Evolutionary conservation across 2,888 invertebrate species (phyloP), one percentile per base, ranked within the genome.

Genomic region (Caradrina clavipalpis): DNA sequence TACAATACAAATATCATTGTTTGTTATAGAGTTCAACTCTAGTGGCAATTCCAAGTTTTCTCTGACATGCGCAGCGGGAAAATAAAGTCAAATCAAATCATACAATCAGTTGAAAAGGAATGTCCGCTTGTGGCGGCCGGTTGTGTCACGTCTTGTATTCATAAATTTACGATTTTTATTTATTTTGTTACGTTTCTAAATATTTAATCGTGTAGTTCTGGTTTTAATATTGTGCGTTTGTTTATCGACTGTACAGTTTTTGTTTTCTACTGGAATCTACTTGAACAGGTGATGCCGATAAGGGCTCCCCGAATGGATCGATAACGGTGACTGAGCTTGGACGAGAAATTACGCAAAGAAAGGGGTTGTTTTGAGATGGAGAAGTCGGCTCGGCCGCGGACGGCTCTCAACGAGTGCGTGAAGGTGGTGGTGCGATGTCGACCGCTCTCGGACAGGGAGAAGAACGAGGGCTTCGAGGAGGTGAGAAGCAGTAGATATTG

Each of bases 361-460:
- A 84, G 87, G 86, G 90, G 91, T 90, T 90, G 85, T 85, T 85
- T 61, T 87, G 92, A 86, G 85, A 96, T 96, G 96, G 96, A 96
- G 90, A 96, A 95, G 92, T 93, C 95, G 58, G 93, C 93, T 76
- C 92, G 96, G 84, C 96, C 96, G 74, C 92, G 95, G 88, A 96
- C 96, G 78, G 95, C 96, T 82, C 95, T 96, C 76, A 97, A 98
- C 91, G 99, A 99, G 95, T 98, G 98, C 89, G 99, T 99, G 73
- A 99, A 99, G 96, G 99, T 99, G 79, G 98, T 99, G 82, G 99
- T 99, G 67, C 96, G 99, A 91, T 99, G 99, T 96, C 97, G 99
- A 66, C 99, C 99, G 50, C 97, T 99, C 96, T 98, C 98, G 86
- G 97, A 98, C 81, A 98, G 98, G 86, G 99, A 99, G 95, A 97